Percentiles rank a stretch among this genome's conserved stretches.
phyloP scores from a whole-genome alignment of 2,797 vertebrate species.

The Taenioides sp. region DNA sequence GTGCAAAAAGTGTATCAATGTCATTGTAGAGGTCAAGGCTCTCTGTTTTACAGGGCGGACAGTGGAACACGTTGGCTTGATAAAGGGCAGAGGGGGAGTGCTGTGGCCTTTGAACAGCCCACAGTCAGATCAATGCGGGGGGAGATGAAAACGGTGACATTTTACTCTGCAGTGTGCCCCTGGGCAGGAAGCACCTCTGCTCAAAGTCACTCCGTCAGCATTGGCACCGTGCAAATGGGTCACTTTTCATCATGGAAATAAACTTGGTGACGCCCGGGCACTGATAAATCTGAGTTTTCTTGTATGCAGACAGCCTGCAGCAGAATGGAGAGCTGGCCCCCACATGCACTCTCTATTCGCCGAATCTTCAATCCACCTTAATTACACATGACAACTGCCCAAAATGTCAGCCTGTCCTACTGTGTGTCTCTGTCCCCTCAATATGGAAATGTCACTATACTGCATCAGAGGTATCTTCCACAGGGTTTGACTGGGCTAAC shows the following conservation, averaged over 20 bases:
- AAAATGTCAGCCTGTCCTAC: constrained; percentile 12
- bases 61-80: constrained; percentile 66
- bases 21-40: background rate
- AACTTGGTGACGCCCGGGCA: constrained; percentile 15
- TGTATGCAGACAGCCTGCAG: constrained; percentile 2
- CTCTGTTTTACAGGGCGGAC: constrained; percentile 45
- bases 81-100: constrained; percentile 68
- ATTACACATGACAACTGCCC: constrained; percentile 10
- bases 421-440: constrained; percentile 1
- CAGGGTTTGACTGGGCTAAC: constrained; percentile 2
- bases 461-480: constrained; percentile 7
- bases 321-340: background rate
- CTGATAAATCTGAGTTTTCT: constrained; percentile 24
- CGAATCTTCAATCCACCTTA: constrained; percentile 7
- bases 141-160: constrained; percentile 69
- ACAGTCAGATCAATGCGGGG: constrained; percentile 64
- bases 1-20: no score
- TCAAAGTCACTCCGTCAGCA: constrained; percentile 50
- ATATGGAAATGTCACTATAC: constrained; percentile 8
- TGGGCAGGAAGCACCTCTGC: constrained; percentile 53
- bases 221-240: constrained; percentile 2
- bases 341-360: background rate
- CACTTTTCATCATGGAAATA: constrained; percentile 33
- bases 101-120: constrained; percentile 52
- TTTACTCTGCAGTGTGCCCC: constrained; percentile 55